Evolutionary conservation across 2,888 invertebrate genomes (phyloP), one percentile per base, ranked within the genome.

Genomic region (Nipponacmea schrenckii): DNA sequence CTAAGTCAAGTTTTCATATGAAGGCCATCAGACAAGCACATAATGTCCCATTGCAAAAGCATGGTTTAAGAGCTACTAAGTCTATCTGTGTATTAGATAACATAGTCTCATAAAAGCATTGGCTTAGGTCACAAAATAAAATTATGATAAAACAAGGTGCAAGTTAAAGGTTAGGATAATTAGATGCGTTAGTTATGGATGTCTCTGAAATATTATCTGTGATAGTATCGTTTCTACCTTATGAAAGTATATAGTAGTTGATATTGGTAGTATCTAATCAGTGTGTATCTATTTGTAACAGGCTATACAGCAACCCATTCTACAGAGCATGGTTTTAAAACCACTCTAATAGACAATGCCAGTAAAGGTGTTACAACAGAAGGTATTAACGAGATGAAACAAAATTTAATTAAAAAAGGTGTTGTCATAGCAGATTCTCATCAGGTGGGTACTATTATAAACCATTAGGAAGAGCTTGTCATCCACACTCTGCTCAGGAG

Each of bases 271-370:
- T 48, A 27, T 46, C 15, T 64, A 7, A 26, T 64, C 4, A 45
- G 5, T 45, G 8, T 45, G 15, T 72, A 15, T 74, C 39, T 72
- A 26, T 74, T 62, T 39, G 73, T 78, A 85, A 26, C 80, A 94
- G 94, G 95, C 0, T 94, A 95, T 7, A 96, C 97, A 0, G 95
- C 95, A 50, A 93, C 93, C 0, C 95, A 97, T 90, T 94, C 96
- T 0, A 71, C 96, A n/a, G 94, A 95, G 1, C 94, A 94, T 81
- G 97, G 96, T 0, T 97, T 96, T 90, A 92, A 96, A 77, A 95
- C 97, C 15, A 92, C 96, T 67, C 90, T 97, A 45, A 92, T 97
- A 14, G 96, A 97, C 81, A 96, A 97, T 89, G 96, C 96, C 78
- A 93, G 94, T 81, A 92, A 96, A 66, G 97, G 97, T 1, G 96